Base-by-base conservation (phyloP, 2,797 vertebrate genomes). In the Pogonophryne albipinna region DNA sequence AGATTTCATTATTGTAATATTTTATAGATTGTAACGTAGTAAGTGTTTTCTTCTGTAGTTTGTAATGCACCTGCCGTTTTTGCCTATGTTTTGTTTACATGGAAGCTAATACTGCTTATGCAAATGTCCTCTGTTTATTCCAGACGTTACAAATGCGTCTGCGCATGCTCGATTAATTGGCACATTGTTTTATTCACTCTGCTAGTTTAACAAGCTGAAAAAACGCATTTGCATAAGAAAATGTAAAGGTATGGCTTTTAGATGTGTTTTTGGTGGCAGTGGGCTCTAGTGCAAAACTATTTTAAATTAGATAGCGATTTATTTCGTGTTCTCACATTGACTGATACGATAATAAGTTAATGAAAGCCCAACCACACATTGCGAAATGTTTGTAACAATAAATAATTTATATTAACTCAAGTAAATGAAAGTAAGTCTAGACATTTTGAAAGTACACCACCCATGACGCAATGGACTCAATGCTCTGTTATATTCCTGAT, bases 201-300 rank as follows among this genome's bases (percentile, higher is more conserved):
- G 8, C 19, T 42, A 55, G 19, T 2, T n/a, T 45, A 38, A 6
- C 34, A 0, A n/a, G 44, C 51, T 31, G 13, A 14, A 6, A 7
- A 13, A 23, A 34, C 12, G n/a, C 0, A 12, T 15, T 12, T 1
- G 20, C 44, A 3, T 4, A 4, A 19, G 14, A 10, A 0, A 0
- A 10, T 0, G 13, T 5, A 64, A 52, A 74, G 41, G 19, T 50
- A 19, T 20, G 49, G 0, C 23, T 60, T 3, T 34, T 34, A 9
- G 6, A 5, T 58, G 5, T 56, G 10, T 42, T 52, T 62, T 45
- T 12, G 20, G 19, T 17, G 41, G 6, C 62, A 38, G 47, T 44
- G 31, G 4, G 8, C 1, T 58, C 15, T 12, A 20, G 31, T 5
- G 13, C 34, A 27, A 19, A 20, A 17, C 20, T 38, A 19, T 10